These are phyloP conservation scores for Plotosus lineatus DNA, from an alignment of 2,113 vertebrate species.

Conservation along the genomic window DNA sequence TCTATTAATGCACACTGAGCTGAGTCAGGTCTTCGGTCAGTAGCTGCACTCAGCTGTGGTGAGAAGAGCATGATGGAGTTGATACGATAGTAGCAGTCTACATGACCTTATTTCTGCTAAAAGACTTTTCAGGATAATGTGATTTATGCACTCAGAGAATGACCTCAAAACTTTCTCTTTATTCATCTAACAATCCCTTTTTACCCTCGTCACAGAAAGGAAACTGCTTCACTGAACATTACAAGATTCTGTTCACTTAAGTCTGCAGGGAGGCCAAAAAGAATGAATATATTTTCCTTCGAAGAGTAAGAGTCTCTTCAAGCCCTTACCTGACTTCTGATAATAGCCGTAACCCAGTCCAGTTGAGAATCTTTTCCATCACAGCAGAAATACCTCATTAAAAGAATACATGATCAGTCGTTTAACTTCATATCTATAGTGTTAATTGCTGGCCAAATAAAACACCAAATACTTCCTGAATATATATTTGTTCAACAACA, in stretches of 20 bases:
- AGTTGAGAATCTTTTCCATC: constrained; percentile 79
- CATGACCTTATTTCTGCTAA: constrained; percentile 70
- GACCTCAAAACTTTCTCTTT: constrained; percentile 65
- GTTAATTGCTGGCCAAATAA: not conserved
- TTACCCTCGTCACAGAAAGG: not conserved
- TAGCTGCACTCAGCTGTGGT: constrained; percentile 63
- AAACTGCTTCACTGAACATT: constrained; percentile 5
- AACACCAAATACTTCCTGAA: not conserved
- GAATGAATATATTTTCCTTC: not conserved
- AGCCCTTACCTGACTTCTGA: constrained; percentile 81
- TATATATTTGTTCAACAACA: not conserved
- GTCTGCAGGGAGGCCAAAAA: not conserved
- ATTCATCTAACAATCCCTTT: constrained; percentile 47
- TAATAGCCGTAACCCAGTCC: constrained; percentile 85
- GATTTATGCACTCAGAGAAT: constrained; percentile 70
- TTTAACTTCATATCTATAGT: not conserved
- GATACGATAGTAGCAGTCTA: constrained; percentile 66
- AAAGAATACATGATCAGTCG: constrained; percentile 6
- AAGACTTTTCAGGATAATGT: constrained; percentile 69
- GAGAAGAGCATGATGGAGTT: constrained; percentile 61
- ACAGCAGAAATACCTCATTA: constrained; percentile 86
- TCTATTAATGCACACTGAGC: constrained; percentile 70
- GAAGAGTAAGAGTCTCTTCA: not conserved
- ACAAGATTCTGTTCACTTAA: not conserved
- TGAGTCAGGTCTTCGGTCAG: constrained; percentile 68